phyloP scores from a whole-genome alignment of 2,113 vertebrate species.

The Hemichromis elongatus region DNA sequence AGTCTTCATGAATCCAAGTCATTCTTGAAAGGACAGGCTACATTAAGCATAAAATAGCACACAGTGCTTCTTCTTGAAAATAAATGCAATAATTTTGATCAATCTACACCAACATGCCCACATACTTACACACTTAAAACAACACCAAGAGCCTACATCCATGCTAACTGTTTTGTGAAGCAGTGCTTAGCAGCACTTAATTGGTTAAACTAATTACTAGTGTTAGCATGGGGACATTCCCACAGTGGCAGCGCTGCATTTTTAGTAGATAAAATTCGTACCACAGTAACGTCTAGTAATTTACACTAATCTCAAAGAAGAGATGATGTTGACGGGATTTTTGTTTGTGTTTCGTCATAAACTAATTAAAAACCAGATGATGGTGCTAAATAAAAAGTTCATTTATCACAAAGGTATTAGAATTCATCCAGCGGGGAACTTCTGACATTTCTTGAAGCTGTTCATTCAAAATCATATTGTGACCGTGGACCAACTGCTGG shows the following conservation, averaged over 20 bases:
- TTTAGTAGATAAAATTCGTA: neutral
- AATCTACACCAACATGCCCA: neutral
- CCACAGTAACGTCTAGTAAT: neutral
- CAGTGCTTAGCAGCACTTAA: neutral
- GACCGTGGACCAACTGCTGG: neutral
- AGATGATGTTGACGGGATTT: neutral
- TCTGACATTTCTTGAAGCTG: neutral
- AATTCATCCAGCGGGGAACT: neutral
- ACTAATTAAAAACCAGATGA: neutral
- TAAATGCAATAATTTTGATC: neutral
- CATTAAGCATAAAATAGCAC: neutral
- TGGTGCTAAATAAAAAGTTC: neutral
- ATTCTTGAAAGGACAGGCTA: conserved; percentile 26
- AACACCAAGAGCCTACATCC: neutral
- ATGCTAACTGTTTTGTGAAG: neutral
- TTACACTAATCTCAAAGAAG: neutral
- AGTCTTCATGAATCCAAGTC: conserved; percentile 5
- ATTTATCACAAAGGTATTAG: neutral
- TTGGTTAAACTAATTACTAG: neutral
- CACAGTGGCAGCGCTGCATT: neutral
- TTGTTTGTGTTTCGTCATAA: neutral
- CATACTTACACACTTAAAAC: neutral
- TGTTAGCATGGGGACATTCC: neutral
- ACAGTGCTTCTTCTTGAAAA: conserved; percentile 2
- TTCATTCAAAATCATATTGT: neutral